Evolutionary conservation across 2,113 vertebrate species (phyloP), one percentile per base, ranked within the genome.

Genomic region (Prolemur simus): DNA sequence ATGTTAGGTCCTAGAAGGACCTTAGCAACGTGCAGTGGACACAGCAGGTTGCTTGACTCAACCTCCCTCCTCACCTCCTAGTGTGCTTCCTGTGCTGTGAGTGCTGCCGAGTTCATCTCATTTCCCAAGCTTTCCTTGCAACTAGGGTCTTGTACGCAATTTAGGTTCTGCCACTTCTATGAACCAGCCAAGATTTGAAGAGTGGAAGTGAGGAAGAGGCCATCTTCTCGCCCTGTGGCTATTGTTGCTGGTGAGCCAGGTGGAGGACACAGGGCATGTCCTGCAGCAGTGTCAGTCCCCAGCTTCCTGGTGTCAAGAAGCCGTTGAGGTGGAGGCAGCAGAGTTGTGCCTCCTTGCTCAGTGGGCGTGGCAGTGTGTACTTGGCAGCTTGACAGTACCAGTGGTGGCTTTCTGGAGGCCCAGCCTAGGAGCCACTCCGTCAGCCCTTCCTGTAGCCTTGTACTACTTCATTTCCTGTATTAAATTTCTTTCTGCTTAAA

Each of bases 401-500:
- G 34, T 4, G 52, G 6, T 42, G 34, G 47, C 13, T 37, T 71
- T 73, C 81, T 56, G 56, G 60, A 91, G 52, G 13, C 10, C n/a
- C 21, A 74, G 10, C 56, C 71, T 47, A 74, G 39, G 69, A 49
- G n/a, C 64, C 6, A 25, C 4, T 63, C 56, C 15, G n/a, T 2
- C 8, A 56, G 21, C 29, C 49, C 18, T 81, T 64, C 34, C 8
- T 69, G 37, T 80, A 80, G 54, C 49, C 76, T 81, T 9, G 21
- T 32, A 56, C 45, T 37, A 8, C 15, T 0, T 52, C 34, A 14
- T 66, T 81, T 77, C 29, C 78, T 76, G 45, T 29, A n/a, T 42
- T 77, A 78, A 81, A 56, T 91, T 71, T 9, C 56, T 74, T 84
- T 94, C 42, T 88, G 47, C 69, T 74, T 84, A 87, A 86, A 93